These are phyloP conservation scores for Drosophila phalerata DNA, from an alignment of 2,888 invertebrate species.

Conservation along the genomic window DNA sequence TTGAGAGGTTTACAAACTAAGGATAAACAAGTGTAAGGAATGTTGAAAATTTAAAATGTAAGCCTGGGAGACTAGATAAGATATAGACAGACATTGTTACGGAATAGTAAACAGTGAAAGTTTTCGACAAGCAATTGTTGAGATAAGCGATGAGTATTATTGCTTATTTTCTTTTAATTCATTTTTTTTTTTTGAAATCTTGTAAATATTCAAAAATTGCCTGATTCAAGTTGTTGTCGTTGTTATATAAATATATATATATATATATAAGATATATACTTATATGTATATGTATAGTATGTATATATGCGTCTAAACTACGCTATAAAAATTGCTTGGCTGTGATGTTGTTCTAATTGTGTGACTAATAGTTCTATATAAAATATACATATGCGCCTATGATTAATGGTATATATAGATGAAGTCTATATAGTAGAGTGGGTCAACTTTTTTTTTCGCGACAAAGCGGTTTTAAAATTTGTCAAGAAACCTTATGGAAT, in stretches of 20 bases:
- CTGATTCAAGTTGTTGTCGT: constrained; percentile 24
- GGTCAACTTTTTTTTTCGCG: too few species aligned
- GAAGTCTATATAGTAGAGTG: constrained; percentile 1
- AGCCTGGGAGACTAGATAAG: constrained; percentile 3
- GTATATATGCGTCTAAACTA: constrained; percentile 36
- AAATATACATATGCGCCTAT: constrained; percentile 42
- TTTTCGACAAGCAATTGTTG: constrained; percentile 4
- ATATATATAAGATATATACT: constrained; percentile 17
- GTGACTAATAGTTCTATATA: constrained; percentile 40
- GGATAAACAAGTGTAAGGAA: not conserved
- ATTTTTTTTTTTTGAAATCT: not conserved
- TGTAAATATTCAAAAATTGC: constrained; percentile 51
- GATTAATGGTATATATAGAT: constrained; percentile 10
- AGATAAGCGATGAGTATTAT: constrained; percentile 15
- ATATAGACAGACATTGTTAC: constrained; percentile 9
- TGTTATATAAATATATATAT: too few species aligned
- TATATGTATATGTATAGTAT: constrained; percentile 21
- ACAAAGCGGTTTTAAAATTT: too few species aligned
- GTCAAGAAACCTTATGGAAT: too few species aligned
- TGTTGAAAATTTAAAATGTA: not conserved
- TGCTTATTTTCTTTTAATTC: not conserved
- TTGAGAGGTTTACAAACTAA: constrained; percentile 16
- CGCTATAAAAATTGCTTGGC: constrained; percentile 53
- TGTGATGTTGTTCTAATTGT: constrained; percentile 37
- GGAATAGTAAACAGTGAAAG: not conserved